A percentile compares a stretch with the other conserved stretches of the same genome.
Evolutionary conservation across 2,888 invertebrate genomes (phyloP).

Genomic region (Polymixis flavicincta): DNA sequence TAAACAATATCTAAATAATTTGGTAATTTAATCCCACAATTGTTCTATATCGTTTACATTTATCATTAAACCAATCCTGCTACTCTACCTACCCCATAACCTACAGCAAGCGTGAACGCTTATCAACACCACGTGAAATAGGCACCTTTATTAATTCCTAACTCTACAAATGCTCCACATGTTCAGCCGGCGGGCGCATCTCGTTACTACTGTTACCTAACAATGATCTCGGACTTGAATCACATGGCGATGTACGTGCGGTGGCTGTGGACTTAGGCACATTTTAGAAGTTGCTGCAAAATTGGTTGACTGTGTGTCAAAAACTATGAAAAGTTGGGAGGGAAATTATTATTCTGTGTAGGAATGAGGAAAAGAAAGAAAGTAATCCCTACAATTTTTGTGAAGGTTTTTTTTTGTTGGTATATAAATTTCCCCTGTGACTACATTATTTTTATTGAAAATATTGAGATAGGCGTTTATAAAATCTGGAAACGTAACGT

Average conservation of each 20-base stretch:
- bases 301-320: not conserved
- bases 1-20: too few species aligned
- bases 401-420: too few species aligned
- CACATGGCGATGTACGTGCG: conserved; percentile 53
- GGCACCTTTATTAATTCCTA: conserved; percentile 60
- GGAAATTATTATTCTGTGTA: not conserved
- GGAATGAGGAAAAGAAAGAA: not conserved
- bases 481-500: too few species aligned
- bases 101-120: not conserved
- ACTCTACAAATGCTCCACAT: conserved; percentile 82
- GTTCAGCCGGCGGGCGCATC: conserved; percentile 83
- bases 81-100: not conserved
- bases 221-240: conserved; percentile 75
- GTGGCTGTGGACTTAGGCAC: conserved; percentile 68
- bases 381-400: too few species aligned
- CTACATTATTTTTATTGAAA: too few species aligned
- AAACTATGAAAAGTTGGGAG: not conserved
- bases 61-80: not conserved
- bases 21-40: not conserved
- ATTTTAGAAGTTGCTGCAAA: not conserved
- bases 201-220: conserved; percentile 87
- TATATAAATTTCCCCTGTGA: too few species aligned
- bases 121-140: not conserved
- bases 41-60: not conserved
- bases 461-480: too few species aligned